These are phyloP conservation scores for Oxyruncus cristatus DNA, from an alignment of 2,113 vertebrate genomes.

Conservation along the genomic window DNA sequence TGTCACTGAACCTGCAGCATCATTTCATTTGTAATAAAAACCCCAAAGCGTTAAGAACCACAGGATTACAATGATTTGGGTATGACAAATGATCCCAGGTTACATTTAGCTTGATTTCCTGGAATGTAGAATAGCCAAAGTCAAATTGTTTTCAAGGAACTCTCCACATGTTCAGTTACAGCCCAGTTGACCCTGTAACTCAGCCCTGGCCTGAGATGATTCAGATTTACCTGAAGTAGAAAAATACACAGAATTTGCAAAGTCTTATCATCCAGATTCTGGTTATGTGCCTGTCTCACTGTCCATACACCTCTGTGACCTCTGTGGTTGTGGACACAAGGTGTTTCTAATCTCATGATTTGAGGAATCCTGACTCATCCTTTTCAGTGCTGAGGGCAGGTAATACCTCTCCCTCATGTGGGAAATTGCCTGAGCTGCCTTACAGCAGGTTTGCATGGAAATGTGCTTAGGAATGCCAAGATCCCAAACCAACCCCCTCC, in stretches of 20 bases:
- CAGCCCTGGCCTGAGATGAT: background rate
- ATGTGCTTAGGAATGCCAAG: background rate
- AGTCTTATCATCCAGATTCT: background rate
- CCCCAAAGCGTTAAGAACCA: background rate
- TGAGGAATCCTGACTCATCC: background rate
- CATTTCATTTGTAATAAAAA: background rate
- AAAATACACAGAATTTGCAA: background rate
- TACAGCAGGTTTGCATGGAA: background rate
- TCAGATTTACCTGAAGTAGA: background rate
- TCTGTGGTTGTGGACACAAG: background rate
- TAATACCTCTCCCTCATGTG: accelerated
- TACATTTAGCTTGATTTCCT: background rate
- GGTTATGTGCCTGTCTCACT: background rate
- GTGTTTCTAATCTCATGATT: background rate
- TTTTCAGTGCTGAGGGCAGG: background rate
- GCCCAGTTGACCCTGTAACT: background rate
- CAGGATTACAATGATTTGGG: background rate
- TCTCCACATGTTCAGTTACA: background rate
- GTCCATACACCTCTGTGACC: background rate
- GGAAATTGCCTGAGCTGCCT: background rate
- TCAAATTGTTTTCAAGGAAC: background rate
- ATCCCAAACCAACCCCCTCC: background rate
- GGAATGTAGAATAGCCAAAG: background rate
- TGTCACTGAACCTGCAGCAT: background rate
- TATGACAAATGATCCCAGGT: background rate